These are phyloP conservation scores for Anguilla japonica DNA, from an alignment of 2,113 vertebrate species.

Conservation along the genomic window DNA sequence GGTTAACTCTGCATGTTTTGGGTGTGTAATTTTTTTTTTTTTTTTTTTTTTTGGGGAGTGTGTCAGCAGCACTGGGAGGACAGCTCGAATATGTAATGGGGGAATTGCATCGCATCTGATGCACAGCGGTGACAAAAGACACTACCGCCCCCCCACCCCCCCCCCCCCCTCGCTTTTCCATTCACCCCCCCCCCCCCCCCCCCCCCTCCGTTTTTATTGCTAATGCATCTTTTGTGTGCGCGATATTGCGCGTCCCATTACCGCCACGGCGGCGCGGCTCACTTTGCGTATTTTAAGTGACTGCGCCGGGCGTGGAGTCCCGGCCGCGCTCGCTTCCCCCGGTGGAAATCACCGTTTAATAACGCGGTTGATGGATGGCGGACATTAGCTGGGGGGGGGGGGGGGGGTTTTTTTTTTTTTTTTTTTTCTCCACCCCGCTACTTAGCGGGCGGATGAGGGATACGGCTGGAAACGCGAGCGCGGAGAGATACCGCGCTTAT, in stretches of 20 bases:
- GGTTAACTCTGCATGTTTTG: conserved; percentile 27
- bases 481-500: conserved; percentile 23
- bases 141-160: not conserved
- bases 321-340: conserved; percentile 17
- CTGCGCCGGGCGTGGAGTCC: conserved; percentile 43
- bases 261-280: conserved; percentile 30
- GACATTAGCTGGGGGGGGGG: conserved; percentile 35
- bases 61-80: conserved; percentile 10
- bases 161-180: not conserved
- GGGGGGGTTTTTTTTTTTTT: no score
- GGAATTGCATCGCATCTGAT: not conserved
- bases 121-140: not conserved
- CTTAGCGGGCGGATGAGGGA: conserved; percentile 21
- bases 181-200: not conserved
- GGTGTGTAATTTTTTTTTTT: conserved; percentile 34
- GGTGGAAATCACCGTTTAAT: conserved; percentile 52
- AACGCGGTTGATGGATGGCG: conserved; percentile 50
- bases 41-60: not conserved
- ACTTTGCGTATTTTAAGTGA: conserved; percentile 50
- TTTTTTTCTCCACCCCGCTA: conserved; percentile 19
- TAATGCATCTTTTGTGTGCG: conserved; percentile 45
- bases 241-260: conserved; percentile 40
- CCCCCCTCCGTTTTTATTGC: conserved; percentile 24
- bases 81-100: not conserved
- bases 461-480: conserved; percentile 28